These are phyloP conservation scores for Lynx canadensis DNA, from an alignment of 2,113 vertebrate genomes.

Conservation along the genomic window DNA sequence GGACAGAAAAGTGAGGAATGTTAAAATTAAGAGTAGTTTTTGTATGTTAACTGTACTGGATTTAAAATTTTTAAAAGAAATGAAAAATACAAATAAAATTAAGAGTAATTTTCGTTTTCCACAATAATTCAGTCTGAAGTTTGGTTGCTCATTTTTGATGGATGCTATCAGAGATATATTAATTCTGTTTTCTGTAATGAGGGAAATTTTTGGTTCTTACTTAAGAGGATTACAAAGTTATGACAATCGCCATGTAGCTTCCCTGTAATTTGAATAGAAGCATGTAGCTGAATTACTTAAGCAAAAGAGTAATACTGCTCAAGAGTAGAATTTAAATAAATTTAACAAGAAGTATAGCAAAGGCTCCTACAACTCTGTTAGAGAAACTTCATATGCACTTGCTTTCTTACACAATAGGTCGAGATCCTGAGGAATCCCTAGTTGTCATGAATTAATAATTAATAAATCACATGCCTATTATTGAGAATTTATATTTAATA, in stretches of 20 bases:
- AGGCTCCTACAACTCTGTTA: neutral
- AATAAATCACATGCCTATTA: neutral
- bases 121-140: slow-evolving; percentile 24
- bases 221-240: slow-evolving; percentile 24
- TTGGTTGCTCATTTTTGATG: slow-evolving; percentile 44
- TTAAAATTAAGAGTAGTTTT: neutral
- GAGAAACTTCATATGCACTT: neutral
- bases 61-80: neutral
- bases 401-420: neutral
- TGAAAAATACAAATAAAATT: neutral
- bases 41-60: neutral
- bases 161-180: slow-evolving; percentile 64
- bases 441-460: neutral
- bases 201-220: slow-evolving; percentile 29
- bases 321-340: slow-evolving; percentile 57
- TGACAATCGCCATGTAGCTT: slow-evolving; percentile 19
- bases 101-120: neutral
- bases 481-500: neutral
- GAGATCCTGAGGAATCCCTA: neutral
- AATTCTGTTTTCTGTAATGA: slow-evolving; percentile 7
- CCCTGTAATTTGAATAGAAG: slow-evolving; percentile 61
- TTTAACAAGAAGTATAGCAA: slow-evolving; percentile 30
- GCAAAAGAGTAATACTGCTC: slow-evolving; percentile 4
- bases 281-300: neutral
- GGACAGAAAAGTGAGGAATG: neutral